These are phyloP conservation scores for Phorcus lineatus DNA, from an alignment of 2,888 invertebrate species.

Conservation along the genomic window DNA sequence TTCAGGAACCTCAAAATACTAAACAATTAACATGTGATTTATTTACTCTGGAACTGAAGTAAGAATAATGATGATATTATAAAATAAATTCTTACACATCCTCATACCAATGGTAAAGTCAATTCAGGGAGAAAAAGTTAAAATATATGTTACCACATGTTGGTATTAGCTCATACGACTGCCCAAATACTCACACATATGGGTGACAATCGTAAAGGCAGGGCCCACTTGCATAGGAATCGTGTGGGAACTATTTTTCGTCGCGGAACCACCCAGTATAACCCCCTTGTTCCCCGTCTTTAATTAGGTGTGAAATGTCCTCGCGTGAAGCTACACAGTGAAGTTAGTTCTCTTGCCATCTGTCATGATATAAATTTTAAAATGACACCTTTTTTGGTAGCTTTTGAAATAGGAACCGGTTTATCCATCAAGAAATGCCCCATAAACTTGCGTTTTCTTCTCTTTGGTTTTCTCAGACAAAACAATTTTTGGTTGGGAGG, in stretches of 20 bases:
- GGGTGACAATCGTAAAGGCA: neutral
- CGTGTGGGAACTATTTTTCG: slow-evolving; percentile 13
- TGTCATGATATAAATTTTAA: slow-evolving; percentile 4
- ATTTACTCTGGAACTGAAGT: too few relatives aligned
- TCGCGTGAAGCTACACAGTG: neutral
- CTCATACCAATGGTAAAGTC: too few relatives aligned
- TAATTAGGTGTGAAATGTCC: slow-evolving; percentile 25
- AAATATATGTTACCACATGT: too few relatives aligned
- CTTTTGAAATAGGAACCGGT: slow-evolving; percentile 18
- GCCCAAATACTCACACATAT: too few relatives aligned
- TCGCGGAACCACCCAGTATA: slow-evolving; percentile 18
- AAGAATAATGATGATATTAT: too few relatives aligned
- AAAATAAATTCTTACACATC: too few relatives aligned
- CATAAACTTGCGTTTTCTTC: slow-evolving; percentile 11
- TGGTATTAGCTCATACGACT: too few relatives aligned
- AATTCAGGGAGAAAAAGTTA: too few relatives aligned
- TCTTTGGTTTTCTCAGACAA: neutral
- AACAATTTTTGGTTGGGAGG: neutral
- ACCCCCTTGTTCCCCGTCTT: neutral
- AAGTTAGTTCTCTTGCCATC: neutral
- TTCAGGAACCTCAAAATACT: too few relatives aligned
- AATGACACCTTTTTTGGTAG: slow-evolving; percentile 20
- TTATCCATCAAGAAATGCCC: slow-evolving; percentile 6
- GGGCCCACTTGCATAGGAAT: neutral
- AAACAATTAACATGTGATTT: too few relatives aligned